A percentile compares a stretch with the other conserved stretches of the same genome.
phyloP scores from a whole-genome alignment of 2,888 invertebrate genomes.

The Ichneumoninae sp. region DNA sequence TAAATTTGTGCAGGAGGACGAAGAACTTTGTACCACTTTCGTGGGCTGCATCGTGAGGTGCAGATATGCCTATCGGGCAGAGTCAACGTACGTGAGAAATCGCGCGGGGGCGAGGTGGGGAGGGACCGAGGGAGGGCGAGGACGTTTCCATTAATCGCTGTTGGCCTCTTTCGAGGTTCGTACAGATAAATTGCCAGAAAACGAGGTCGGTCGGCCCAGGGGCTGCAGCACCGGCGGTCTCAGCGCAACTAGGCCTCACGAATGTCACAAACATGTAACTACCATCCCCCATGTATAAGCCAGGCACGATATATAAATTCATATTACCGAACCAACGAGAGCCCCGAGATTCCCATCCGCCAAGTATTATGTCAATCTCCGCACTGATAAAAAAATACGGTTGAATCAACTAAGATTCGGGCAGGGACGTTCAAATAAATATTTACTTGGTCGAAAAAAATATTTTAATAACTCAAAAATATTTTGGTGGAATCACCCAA shows the following conservation, averaged over 20 bases:
- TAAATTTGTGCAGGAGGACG: constrained; percentile 10
- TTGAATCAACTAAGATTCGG: no score
- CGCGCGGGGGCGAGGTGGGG: constrained; percentile 2
- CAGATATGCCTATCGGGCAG: constrained; percentile 9
- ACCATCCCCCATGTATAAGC: constrained; percentile 11
- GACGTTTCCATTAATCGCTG: constrained; percentile 65
- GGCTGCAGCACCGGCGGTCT: constrained; percentile 54
- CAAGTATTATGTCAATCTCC: constrained; percentile 38
- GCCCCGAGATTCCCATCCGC: not conserved
- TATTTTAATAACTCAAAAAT: no score
- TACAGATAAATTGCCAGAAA: constrained; percentile 68
- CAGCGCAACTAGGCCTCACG: constrained; percentile 65
- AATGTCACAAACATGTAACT: constrained; percentile 65
- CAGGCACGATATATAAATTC: not conserved
- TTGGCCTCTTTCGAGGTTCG: constrained; percentile 66
- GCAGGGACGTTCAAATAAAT: no score
- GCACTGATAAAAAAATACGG: no score
- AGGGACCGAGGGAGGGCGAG: constrained; percentile 31
- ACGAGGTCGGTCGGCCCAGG: constrained; percentile 63
- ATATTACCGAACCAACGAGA: constrained; percentile 42
- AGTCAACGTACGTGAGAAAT: constrained; percentile 58
- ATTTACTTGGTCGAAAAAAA: no score
- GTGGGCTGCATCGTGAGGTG: constrained; percentile 5
- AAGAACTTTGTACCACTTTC: constrained; percentile 22
- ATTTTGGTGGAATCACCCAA: no score